phyloP scores from a whole-genome alignment of 2,797 vertebrate species.

The Pterois miles region DNA sequence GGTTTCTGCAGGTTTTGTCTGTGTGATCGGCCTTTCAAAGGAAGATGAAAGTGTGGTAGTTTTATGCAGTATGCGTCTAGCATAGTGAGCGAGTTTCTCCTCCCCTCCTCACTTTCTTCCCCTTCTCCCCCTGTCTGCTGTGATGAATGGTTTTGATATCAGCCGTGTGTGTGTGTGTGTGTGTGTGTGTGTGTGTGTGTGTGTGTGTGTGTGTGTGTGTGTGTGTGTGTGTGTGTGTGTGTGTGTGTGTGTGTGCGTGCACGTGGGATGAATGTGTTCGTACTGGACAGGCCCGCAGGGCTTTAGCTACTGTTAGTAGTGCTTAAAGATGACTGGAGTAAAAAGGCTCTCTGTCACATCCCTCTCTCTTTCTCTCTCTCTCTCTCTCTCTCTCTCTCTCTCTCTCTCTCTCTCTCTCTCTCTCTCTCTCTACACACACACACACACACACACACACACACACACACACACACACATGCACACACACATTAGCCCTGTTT shows the following conservation, averaged over 20 bases:
- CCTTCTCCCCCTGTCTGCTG: slow-evolving; percentile 48
- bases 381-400: too few species aligned
- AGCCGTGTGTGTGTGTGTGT: slow-evolving; percentile 21
- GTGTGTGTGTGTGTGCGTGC: slow-evolving; percentile 24
- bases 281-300: slow-evolving; percentile 71
- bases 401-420: slow-evolving; percentile 29
- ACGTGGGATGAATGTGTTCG: slow-evolving; percentile 70
- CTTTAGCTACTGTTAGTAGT: slow-evolving; percentile 79
- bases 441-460: slow-evolving; percentile 33
- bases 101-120: slow-evolving; percentile 37
- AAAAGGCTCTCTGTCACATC: slow-evolving; percentile 72
- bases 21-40: slow-evolving; percentile 28
- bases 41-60: slow-evolving; percentile 43
- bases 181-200: slow-evolving; percentile 20
- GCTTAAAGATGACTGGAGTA: slow-evolving; percentile 80
- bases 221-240: slow-evolving; percentile 34
- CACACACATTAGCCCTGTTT: slow-evolving; percentile 63
- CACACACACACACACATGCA: slow-evolving; percentile 14
- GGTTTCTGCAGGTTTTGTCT: slow-evolving; percentile 29
- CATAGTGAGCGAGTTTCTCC: slow-evolving; percentile 45
- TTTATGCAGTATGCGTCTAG: slow-evolving; percentile 37
- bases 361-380: slow-evolving; percentile 25
- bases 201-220: slow-evolving; percentile 36
- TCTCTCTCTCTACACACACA: slow-evolving; percentile 8
- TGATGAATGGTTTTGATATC: slow-evolving; percentile 80